Conservation (phyloP, 2,113 vertebrate species). For the Eidolon helvum region DNA sequence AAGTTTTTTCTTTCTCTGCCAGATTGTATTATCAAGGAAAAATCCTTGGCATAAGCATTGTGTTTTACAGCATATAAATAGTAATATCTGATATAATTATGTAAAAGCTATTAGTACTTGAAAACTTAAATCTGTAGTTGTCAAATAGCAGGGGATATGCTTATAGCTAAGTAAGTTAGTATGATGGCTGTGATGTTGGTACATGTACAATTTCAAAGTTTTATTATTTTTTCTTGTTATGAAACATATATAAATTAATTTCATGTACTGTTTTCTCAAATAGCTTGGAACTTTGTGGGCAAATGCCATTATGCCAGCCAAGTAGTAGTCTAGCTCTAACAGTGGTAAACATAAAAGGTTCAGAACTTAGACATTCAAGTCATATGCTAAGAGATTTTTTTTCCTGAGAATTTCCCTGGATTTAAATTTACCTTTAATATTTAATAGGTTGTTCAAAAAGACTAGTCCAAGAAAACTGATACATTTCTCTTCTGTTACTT, state of each 20-base stretch:
- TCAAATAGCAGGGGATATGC: slow-evolving; percentile 43
- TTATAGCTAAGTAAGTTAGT: slow-evolving; percentile 77
- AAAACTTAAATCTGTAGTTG: background rate
- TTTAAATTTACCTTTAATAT: slow-evolving; percentile 23
- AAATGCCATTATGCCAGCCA: slow-evolving; percentile 60
- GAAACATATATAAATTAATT: slow-evolving; percentile 80
- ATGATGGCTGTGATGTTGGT: slow-evolving; percentile 46
- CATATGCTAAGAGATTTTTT: background rate
- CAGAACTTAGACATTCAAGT: background rate
- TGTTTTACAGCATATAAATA: background rate
- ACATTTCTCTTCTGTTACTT: background rate
- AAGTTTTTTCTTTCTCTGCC: background rate
- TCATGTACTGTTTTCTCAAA: slow-evolving; percentile 80
- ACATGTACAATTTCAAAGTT: slow-evolving; percentile 30
- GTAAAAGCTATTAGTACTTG: slow-evolving; percentile 19
- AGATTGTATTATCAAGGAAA: slow-evolving; percentile 7
- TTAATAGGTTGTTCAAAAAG: slow-evolving; percentile 18
- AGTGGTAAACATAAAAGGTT: slow-evolving; percentile 58
- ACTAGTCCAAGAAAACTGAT: background rate
- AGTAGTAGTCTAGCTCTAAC: slow-evolving; percentile 53
- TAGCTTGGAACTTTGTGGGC: slow-evolving; percentile 73
- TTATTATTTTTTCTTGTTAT: slow-evolving; percentile 64
- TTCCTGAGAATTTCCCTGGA: background rate
- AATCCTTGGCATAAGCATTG: background rate
- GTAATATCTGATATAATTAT: background rate